Percentiles rank a stretch among this genome's conserved stretches.
phyloP scores from a whole-genome alignment of 1,140 invertebrate genomes.

The Metopolophium dirhodum region DNA sequence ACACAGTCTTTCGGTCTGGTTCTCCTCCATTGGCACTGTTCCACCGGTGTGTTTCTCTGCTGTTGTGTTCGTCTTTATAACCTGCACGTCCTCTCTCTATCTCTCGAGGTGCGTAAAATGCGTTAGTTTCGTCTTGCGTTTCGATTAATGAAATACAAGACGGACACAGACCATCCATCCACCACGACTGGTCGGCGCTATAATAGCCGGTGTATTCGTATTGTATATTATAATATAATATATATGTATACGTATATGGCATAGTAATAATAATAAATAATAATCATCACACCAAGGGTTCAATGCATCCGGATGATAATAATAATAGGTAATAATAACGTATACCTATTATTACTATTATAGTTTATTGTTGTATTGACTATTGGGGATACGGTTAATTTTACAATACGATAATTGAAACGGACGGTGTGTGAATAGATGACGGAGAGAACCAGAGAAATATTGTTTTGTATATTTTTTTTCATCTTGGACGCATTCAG shows the following conservation, averaged over 20 bases:
- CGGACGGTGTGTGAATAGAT: not conserved
- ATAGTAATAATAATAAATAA: not conserved
- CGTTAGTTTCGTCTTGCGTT: not conserved
- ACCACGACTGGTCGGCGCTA: not conserved
- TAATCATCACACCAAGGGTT: not conserved
- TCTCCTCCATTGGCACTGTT: conserved; percentile 21
- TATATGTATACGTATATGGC: not conserved
- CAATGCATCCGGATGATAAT: conserved; percentile 12
- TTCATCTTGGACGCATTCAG: not conserved
- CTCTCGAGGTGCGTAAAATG: not conserved
- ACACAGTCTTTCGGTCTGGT: conserved; percentile 7
- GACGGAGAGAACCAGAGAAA: not conserved
- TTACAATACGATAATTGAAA: conserved; percentile 20
- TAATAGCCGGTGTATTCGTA: not conserved
- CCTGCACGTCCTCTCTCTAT: not conserved
- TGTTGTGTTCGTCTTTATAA: not conserved
- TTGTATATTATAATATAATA: not conserved
- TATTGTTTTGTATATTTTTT: not conserved
- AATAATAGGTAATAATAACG: not conserved
- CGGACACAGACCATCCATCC: not conserved
- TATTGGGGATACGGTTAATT: conserved; percentile 7
- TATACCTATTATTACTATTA: not conserved
- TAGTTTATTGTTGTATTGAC: not conserved
- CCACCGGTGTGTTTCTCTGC: not conserved
- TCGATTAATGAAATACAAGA: conserved; percentile 31